Evolutionary conservation across 2,113 vertebrate species (phyloP), one percentile per base, ranked within the genome.

Genomic region (Chlorodrepanis virens): DNA sequence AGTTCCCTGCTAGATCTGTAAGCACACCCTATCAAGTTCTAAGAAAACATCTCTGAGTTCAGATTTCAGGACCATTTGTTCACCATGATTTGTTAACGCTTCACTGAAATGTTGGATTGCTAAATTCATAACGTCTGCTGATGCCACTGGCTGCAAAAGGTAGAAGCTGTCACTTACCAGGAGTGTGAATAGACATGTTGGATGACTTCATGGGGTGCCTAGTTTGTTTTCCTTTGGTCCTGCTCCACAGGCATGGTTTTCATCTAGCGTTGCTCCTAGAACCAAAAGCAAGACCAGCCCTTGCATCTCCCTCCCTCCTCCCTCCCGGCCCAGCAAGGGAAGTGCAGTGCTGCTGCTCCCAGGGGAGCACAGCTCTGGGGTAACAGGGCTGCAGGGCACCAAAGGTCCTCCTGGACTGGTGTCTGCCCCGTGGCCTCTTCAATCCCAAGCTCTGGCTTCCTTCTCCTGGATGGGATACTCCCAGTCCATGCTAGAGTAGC

Each of bases 41-140:
- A 63, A 64, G n/a, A 47, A 94, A 83, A 27, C 67, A 50, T 68
- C 14, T 71, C 63, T 44, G 65, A 80, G 79, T 86, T 96, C 82
- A 86, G 52, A 75, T 92, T 94, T 94, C 90, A 60, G 79, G 76
- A 56, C 64, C 28, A 24, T 88, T 95, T 90, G 44, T 86, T 90
- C 56, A 21, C 25, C 74, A 11, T 83, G 65, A 90, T 88, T 87
- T 84, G 54, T 88, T 95, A 90, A 52, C 1, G 1, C 59, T 83
- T 86, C 59, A 60, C 68, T 80, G 52, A 80, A 90, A 83, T 53
- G n/a, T 78, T 91, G 68, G 87, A 64, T 88, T 21, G 8, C 52
- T 59, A 29, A 76, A 86, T 87, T 79, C 13, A 15, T 77, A 85
- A 69, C 68, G 37, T 91, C 65, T 91, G 76, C 50, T 70, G 67